Evolutionary conservation across 1,140 invertebrate genomes (phyloP), one percentile per base, ranked within the genome.

Genomic region (Philaenus spumarius): DNA sequence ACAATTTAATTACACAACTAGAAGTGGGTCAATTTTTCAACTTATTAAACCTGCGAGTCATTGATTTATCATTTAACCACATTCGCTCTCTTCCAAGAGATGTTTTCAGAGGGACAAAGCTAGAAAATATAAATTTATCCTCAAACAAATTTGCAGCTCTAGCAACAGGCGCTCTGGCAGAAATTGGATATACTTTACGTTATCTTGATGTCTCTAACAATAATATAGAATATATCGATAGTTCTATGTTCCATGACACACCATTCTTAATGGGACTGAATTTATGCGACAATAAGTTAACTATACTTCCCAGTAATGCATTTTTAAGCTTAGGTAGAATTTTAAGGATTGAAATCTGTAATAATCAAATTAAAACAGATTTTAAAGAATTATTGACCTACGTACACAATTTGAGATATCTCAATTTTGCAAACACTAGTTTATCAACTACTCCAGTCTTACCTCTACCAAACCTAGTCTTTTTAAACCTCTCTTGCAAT

Each of bases 331-430:
- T 94, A 4, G 83, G 82, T 20, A 84, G 83, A 60, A 75, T 95
- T 23, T 79, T 90, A 45, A 82, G 79, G 62, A 72, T 95, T 52
- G 88, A 94, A 72, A 74, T 95, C 1, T 88, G 88, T 35, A 81
- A 80, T 50, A 95, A 94, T 72, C 77, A 79, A 19, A 71, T 90
- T 1, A 82, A 87, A 62, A 86, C 89, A 35, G 93, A 93, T 72
- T 89, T 91, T 67, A 90, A 91, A 65, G 89, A 93, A 70, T 76
- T 93, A 7, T 91, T 93, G 66, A 86, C 92, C 67, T 89, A 92
- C 70, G 80, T 90, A n/a, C 89, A 89, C 30, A 86, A 86, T 62
- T 74, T 93, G 30, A 81, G 86, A 67, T 78, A 84, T 68, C 77
- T 94, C 53, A 85, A 82, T 68, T 73, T 93, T 59, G 81, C 83